Conservation (phyloP, 2,113 vertebrate species). For the Tautogolabrus adspersus region DNA sequence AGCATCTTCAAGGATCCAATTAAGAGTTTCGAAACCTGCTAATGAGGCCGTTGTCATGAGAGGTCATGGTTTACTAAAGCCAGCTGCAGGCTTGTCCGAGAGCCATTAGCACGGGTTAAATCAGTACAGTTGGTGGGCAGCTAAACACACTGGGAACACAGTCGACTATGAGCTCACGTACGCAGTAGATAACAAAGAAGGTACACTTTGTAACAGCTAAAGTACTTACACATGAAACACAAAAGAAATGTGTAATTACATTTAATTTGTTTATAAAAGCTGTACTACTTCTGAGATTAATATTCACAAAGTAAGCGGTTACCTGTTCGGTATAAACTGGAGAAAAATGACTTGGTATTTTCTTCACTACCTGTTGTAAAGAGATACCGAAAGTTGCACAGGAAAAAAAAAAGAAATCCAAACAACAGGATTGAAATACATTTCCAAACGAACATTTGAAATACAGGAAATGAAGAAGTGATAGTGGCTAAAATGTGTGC, state of each 20-base stretch:
- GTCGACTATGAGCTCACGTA: background rate
- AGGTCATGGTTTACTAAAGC: conserved; percentile 39
- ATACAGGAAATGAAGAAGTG: conserved; percentile 20
- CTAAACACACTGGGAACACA: conserved; percentile 16
- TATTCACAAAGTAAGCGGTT: conserved; percentile 32
- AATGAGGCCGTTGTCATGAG: conserved; percentile 52
- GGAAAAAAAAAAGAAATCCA: background rate
- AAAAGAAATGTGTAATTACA: conserved; percentile 8
- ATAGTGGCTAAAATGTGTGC: conserved; percentile 13
- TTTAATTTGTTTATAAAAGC: conserved; percentile 41
- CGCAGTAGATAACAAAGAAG: background rate
- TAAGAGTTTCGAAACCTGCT: conserved; percentile 52
- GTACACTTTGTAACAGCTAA: background rate
- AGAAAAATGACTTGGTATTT: background rate
- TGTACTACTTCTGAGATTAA: conserved; percentile 7
- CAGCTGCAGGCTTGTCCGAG: conserved; percentile 29
- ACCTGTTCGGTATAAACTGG: conserved; percentile 26
- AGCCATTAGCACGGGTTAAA: conserved; percentile 30
- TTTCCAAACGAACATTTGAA: conserved; percentile 24
- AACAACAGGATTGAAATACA: conserved; percentile 16
- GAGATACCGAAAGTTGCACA: conserved; percentile 1
- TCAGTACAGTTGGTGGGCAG: conserved; percentile 30
- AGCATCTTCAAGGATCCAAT: conserved; percentile 60
- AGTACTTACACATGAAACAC: background rate
- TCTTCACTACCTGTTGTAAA: conserved; percentile 7